Evolutionary conservation across 1,140 invertebrate species (phyloP).

Genomic region (Uloborus diversus): DNA sequence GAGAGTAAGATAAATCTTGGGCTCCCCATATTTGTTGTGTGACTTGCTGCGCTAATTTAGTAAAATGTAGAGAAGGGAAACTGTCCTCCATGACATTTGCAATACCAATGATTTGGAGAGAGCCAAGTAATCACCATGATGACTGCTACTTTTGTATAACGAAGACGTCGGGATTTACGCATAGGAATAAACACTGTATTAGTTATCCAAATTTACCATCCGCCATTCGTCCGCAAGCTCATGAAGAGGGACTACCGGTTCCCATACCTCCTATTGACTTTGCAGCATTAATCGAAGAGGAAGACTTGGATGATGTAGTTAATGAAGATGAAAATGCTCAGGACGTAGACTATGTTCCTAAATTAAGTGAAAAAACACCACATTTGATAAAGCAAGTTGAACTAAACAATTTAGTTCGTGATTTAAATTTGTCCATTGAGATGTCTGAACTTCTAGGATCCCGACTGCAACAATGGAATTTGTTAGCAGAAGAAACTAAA

Average conservation of each 20-base stretch:
- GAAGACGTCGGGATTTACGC: conserved; percentile 7
- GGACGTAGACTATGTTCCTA: too few species aligned
- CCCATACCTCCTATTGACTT: too few species aligned
- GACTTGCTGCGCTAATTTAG: not conserved
- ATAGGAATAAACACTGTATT: not conserved
- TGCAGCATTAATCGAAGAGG: too few species aligned
- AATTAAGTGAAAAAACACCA: too few species aligned
- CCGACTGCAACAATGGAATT: too few species aligned
- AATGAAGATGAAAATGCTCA: too few species aligned
- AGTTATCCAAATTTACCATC: conserved; percentile 5
- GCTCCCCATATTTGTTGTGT: not conserved
- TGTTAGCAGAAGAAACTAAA: too few species aligned
- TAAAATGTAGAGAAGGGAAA: not conserved
- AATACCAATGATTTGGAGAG: conserved; percentile 14
- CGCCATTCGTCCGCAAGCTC: not conserved
- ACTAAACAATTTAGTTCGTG: too few species aligned
- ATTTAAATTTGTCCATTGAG: too few species aligned
- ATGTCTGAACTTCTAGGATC: too few species aligned
- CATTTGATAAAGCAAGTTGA: too few species aligned
- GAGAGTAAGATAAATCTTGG: conserved; percentile 5
- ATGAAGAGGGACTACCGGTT: not conserved
- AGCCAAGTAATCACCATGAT: not conserved
- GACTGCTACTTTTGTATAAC: not conserved
- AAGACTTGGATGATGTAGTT: too few species aligned
- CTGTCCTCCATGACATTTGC: not conserved